Base-by-base conservation (phyloP, 2,797 vertebrate genomes). In the Acipenser ruthenus region DNA sequence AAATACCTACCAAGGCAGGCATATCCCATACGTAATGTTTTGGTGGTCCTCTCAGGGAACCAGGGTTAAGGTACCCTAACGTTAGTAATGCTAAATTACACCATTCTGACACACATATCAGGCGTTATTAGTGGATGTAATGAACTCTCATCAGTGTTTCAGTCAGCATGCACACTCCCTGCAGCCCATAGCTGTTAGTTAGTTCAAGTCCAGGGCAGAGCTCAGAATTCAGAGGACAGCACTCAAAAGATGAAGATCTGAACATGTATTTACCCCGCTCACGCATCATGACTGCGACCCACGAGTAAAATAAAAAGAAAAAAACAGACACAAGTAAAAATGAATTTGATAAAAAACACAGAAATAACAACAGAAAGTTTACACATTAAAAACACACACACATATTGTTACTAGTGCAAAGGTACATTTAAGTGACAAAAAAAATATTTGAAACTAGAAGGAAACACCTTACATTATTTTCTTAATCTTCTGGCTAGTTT, bases 251-350 rank as follows among this genome's bases (percentile, higher is more conserved):
- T 83, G 81, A 87, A 90, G 82, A 90, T 89, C n/a, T n/a, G n/a
- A n/a, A n/a, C 87, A 71, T 88, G 88, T 91, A 98, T 97, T 92
- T 96, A 99, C 97, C 97, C 88, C 93, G 93, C 89, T 98, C 96
- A 89, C 97, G 96, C 87, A 98, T 93, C 92, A 98, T 98, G 90
- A 99, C 97, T 99, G 93, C 87, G 75, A 90, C 86, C 88, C 87
- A 90, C 86, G 88, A 86, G 81, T 86, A 86, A 88, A 83, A 86
- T 89, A 82, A 88, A 80, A 79, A 84, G 88, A 92, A 81, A 89
- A 90, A 93, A 92, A 93, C 79, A 78, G 79, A 81, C 79, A 83
- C 81, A 74, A 78, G 83, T 37, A 80, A 90, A 85, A 90, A 81
- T 76, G 71, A 84, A 77, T 87, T 80, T 88, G 78, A 79, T 71